A percentile compares a stretch with the other conserved stretches of the same genome.
These are phyloP conservation scores for Melikaiella ostensackeni DNA, from an alignment of 2,888 invertebrate genomes.

Conservation along the genomic window DNA sequence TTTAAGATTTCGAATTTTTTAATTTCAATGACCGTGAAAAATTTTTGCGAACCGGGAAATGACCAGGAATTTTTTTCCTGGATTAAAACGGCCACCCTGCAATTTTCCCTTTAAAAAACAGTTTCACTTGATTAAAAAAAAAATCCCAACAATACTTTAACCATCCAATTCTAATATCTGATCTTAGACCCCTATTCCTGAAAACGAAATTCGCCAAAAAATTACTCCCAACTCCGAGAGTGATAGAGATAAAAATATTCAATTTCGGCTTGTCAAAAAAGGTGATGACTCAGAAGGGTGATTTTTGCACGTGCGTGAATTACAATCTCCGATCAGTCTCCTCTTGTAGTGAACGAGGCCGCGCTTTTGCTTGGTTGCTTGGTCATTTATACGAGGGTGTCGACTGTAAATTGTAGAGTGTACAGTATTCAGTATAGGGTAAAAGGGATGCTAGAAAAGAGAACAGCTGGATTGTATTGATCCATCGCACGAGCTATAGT, in stretches of 20 bases:
- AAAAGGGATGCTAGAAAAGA: conserved; percentile 70
- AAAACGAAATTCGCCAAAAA: not conserved
- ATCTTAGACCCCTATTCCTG: not conserved
- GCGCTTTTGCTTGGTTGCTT: not conserved
- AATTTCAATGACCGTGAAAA: too few species aligned
- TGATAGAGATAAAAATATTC: not conserved
- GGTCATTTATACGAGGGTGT: conserved; percentile 19
- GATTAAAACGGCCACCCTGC: too few species aligned
- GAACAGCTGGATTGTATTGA: conserved; percentile 76
- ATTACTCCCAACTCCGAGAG: not conserved
- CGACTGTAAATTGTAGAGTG: not conserved
- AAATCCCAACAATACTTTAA: too few species aligned
- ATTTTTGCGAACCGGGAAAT: too few species aligned
- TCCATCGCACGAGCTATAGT: conserved; percentile 59
- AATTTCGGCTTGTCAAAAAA: not conserved
- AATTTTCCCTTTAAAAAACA: too few species aligned
- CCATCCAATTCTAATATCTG: not conserved
- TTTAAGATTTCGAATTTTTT: too few species aligned
- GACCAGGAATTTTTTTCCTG: too few species aligned
- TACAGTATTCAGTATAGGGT: conserved; percentile 44
- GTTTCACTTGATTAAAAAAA: too few species aligned
- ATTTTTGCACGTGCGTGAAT: conserved; percentile 26
- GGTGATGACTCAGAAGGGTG: conserved; percentile 11
- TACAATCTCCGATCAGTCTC: conserved; percentile 20
- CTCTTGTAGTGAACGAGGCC: conserved; percentile 3